Evolutionary conservation across 2,888 invertebrate genomes (phyloP).

Genomic region (Sinotaia quadrata): DNA sequence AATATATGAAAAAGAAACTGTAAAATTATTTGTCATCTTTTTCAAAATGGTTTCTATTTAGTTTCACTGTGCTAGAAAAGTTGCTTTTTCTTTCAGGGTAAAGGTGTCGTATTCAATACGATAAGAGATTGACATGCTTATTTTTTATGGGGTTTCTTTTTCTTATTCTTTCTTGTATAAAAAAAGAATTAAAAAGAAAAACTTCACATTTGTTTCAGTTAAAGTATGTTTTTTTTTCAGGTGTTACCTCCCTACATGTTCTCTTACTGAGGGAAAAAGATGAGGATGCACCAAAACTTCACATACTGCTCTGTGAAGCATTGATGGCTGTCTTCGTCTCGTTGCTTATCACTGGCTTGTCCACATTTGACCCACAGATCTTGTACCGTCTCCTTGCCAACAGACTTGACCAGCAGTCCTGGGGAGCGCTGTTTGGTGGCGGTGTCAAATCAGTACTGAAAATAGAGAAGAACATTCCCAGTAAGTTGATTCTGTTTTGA

Average conservation of each 20-base stretch:
- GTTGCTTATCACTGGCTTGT: constrained; percentile 90
- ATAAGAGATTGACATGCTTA: no score
- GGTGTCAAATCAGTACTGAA: constrained; percentile 70
- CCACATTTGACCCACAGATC: constrained; percentile 93
- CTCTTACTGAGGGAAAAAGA: constrained; percentile 94
- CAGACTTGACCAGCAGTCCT: constrained; percentile 83
- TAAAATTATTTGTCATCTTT: no score
- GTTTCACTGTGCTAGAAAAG: no score
- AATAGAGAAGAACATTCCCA: constrained; percentile 33
- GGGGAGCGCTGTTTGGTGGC: constrained; percentile 75
- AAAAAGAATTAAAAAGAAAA: no score
- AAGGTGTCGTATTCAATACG: no score
- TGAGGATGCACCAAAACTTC: constrained; percentile 92
- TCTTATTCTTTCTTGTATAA: no score
- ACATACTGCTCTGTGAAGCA: constrained; percentile 91
- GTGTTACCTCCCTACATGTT: constrained; percentile 92
- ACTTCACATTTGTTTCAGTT: not conserved
- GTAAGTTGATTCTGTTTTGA: constrained; percentile 20
- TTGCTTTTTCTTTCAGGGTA: no score
- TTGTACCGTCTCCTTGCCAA: constrained; percentile 85
- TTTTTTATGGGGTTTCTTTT: no score
- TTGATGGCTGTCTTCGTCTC: constrained; percentile 95
- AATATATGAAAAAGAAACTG: no score
- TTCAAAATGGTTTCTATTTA: no score
- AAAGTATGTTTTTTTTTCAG: constrained; percentile 71